Evolutionary conservation across 2,797 vertebrate species (phyloP).

Genomic region (Acanthurus leucopareius): DNA sequence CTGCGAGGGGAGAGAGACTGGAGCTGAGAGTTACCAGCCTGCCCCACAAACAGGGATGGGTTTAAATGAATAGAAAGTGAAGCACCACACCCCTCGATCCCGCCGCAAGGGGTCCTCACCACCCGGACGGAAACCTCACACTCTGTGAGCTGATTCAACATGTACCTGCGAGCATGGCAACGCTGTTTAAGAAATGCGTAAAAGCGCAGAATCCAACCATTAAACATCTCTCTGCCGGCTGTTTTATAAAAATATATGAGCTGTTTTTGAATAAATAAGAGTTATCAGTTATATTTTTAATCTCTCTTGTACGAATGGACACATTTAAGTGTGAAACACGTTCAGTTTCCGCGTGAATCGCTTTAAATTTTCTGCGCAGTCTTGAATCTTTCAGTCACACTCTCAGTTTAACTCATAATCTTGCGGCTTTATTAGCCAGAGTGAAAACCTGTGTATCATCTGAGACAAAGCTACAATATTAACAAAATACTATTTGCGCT

Average conservation of each 20-base stretch:
- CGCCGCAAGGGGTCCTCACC: constrained; percentile 89
- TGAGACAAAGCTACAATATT: fast-evolving
- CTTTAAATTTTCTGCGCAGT: too few relatives aligned
- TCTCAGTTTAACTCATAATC: not conserved
- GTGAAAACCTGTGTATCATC: not conserved
- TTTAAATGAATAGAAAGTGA: constrained; percentile 82
- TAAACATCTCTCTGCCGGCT: fast-evolving
- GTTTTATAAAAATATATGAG: fast-evolving
- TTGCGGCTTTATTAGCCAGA: not conserved
- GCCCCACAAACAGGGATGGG: constrained; percentile 83
- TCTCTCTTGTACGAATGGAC: not conserved
- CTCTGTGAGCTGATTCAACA: constrained; percentile 15
- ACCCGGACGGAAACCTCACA: constrained; percentile 44
- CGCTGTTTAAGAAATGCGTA: constrained; percentile 21
- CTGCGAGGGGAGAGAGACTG: constrained; percentile 56
- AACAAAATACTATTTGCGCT: fast-evolving
- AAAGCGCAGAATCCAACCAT: constrained; percentile 27
- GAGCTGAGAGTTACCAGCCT: constrained; percentile 75
- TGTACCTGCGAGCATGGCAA: constrained; percentile 8
- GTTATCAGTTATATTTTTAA: fast-evolving
- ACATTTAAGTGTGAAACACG: not conserved
- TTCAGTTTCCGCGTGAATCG: too few relatives aligned
- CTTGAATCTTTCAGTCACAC: not conserved
- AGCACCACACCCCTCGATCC: constrained; percentile 89
- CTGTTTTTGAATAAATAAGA: fast-evolving